Conservation (phyloP, 1,140 invertebrate species). For the Apis mellifera region DNA sequence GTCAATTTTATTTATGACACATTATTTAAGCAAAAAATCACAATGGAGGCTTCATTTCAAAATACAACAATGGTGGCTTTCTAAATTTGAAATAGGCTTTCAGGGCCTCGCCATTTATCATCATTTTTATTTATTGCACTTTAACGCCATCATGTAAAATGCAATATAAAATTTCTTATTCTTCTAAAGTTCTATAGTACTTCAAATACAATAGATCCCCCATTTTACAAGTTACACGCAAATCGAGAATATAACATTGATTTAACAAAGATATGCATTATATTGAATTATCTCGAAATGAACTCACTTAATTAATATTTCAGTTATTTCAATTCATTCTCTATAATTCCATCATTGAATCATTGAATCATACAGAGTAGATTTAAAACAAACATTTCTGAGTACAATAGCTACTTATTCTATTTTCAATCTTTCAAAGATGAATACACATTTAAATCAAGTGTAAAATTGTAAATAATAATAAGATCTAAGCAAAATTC, state of each 20-base stretch:
- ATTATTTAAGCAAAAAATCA: not conserved
- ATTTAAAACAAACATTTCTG: not conserved
- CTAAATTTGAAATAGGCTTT: not conserved
- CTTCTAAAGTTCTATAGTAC: not conserved
- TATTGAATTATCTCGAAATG: not conserved
- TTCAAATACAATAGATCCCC: not conserved
- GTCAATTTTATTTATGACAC: not conserved
- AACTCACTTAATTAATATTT: not conserved
- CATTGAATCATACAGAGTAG: too few species aligned
- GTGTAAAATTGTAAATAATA: not conserved
- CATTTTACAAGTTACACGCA: too few species aligned
- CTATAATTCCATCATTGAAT: too few species aligned
- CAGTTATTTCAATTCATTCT: not conserved
- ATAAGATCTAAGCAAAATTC: not conserved
- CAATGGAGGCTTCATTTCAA: not conserved
- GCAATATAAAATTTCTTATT: not conserved
- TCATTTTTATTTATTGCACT: constrained; percentile 7
- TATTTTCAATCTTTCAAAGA: not conserved
- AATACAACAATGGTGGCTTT: not conserved
- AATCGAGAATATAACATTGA: not conserved
- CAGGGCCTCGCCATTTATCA: too few species aligned
- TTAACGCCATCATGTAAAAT: not conserved
- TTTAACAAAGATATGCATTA: not conserved
- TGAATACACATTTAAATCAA: not conserved
- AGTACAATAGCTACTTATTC: not conserved